Percentiles rank a stretch among this genome's conserved stretches.
These are phyloP conservation scores for Galeopsomyia nigrocyanea DNA, from an alignment of 2,888 invertebrate species.

Conservation along the genomic window DNA sequence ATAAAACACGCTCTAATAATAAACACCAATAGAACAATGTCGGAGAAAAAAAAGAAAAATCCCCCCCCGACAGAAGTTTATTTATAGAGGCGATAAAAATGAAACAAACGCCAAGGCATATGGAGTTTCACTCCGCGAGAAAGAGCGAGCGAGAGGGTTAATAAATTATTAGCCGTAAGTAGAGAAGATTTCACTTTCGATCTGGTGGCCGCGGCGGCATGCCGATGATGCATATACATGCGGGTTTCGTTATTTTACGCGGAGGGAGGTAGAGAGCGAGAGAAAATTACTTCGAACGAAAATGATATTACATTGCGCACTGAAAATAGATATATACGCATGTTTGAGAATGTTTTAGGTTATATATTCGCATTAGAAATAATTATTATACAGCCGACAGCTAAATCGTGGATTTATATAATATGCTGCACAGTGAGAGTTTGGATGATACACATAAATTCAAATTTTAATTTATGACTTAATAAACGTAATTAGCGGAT, in stretches of 20 bases:
- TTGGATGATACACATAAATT: conserved; percentile 5
- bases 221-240: background rate
- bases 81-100: no score
- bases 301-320: conserved; percentile 3
- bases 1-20: no score
- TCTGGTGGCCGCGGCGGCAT: background rate
- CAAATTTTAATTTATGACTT: conserved; percentile 36
- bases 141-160: no score
- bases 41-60: no score
- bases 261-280: background rate
- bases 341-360: conserved; percentile 1
- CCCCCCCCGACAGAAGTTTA: no score
- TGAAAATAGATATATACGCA: no score
- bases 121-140: no score
- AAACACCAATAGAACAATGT: no score
- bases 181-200: no score
- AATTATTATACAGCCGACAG: conserved; percentile 21
- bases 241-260: background rate
- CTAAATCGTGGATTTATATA: conserved; percentile 22
- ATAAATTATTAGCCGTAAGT: no score
- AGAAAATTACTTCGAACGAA: background rate
- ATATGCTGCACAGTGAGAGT: background rate
- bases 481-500: conserved; percentile 28
- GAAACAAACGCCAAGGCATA: no score
- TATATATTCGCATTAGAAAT: conserved; percentile 25